Conservation (phyloP, 2,797 vertebrate genomes). For the Decapterus maruadsi region DNA sequence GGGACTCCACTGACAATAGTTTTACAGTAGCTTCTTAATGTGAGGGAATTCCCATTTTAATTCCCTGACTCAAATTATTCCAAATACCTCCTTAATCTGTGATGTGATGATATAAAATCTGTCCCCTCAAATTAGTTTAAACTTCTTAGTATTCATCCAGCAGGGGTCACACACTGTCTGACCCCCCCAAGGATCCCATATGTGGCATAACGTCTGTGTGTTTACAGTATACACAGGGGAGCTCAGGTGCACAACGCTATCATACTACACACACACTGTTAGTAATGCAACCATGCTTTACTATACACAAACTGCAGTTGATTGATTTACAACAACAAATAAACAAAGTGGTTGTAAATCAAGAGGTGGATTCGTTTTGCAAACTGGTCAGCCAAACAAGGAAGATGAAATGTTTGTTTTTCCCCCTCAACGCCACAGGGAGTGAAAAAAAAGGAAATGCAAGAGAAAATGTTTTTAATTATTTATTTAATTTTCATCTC, state of each 20-base stretch:
- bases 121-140: background rate
- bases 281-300: constrained; percentile 7
- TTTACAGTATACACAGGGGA: constrained; percentile 48
- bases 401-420: background rate
- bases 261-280: constrained; percentile 4
- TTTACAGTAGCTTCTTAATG: background rate
- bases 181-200: background rate
- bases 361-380: background rate
- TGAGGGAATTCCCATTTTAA: background rate
- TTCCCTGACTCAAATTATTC: background rate
- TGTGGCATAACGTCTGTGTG: constrained; percentile 25
- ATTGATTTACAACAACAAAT: no score
- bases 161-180: background rate
- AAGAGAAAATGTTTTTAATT: background rate
- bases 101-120: background rate
- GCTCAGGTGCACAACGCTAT: background rate
- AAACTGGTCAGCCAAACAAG: background rate
- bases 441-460: background rate
- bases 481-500: background rate
- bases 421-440: no score
- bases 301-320: background rate
- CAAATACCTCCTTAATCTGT: background rate
- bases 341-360: no score
- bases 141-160: background rate
- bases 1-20: background rate